Evolutionary conservation across 1,140 invertebrate species (phyloP).

Genomic region (Cecropterus lyciades): DNA sequence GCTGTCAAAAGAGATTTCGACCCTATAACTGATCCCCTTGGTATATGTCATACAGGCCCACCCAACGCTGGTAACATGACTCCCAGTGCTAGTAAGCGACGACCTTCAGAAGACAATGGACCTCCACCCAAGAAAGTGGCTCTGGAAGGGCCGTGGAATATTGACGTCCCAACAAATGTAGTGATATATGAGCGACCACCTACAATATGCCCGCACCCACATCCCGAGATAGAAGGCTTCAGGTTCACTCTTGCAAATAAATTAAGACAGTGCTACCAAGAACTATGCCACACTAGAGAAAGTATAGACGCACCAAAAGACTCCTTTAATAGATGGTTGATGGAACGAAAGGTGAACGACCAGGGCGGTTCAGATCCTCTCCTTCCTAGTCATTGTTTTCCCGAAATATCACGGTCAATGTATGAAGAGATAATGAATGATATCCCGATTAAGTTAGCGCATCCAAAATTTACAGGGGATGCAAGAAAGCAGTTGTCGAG

Average conservation of each 20-base stretch:
- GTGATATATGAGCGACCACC: constrained; percentile 96
- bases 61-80: constrained; percentile 81
- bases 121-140: constrained; percentile 93
- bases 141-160: constrained; percentile 96
- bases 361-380: constrained; percentile 93
- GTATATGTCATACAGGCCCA: constrained; percentile 89
- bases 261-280: constrained; percentile 95
- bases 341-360: constrained; percentile 97
- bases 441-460: constrained; percentile 97
- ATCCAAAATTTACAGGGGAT: constrained; percentile 97
- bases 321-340: constrained; percentile 98
- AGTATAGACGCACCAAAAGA: constrained; percentile 97
- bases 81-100: constrained; percentile 85
- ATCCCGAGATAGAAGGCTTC: constrained; percentile 95
- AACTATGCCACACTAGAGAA: constrained; percentile 96
- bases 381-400: constrained; percentile 95
- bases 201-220: constrained; percentile 93
- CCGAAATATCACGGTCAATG: constrained; percentile 97
- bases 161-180: constrained; percentile 96
- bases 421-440: constrained; percentile 99
- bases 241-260: constrained; percentile 92
- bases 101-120: constrained; percentile 91
- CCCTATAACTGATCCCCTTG: constrained; percentile 95
- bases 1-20: constrained; percentile 91
- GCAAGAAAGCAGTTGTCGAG: constrained; percentile 97